These are phyloP conservation scores for Ianthella basta DNA, from an alignment of 37 sponge, comb jelly and placozoan genomes.

Conservation along the genomic window DNA sequence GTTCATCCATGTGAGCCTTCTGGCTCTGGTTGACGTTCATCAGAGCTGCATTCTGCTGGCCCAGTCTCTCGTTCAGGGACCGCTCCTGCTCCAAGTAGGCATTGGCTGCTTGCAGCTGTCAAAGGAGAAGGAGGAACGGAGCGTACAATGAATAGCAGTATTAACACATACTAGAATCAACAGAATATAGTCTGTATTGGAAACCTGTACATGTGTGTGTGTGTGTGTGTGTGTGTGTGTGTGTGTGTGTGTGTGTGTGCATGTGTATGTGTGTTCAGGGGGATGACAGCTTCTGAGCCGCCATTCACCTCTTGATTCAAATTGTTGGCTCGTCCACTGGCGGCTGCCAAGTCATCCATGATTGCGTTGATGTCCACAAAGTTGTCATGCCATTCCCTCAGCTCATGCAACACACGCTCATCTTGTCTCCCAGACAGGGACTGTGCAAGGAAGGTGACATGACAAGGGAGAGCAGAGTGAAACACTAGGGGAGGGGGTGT, in stretches of 20 bases:
- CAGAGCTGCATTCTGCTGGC: not conserved
- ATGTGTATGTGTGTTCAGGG: too few species aligned
- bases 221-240: too few species aligned
- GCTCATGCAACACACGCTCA: slow-evolving; percentile 73
- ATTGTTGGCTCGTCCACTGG: slow-evolving; percentile 46
- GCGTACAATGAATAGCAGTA: not conserved
- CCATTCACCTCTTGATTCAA: slow-evolving; percentile 68
- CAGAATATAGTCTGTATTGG: not conserved
- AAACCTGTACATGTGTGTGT: too few species aligned
- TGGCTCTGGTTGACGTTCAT: slow-evolving; percentile 11
- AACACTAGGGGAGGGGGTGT: not conserved
- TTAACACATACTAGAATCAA: not conserved
- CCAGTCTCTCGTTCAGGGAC: not conserved
- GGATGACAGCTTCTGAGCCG: too few species aligned
- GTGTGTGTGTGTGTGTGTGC: too few species aligned
- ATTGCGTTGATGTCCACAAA: slow-evolving; percentile 66
- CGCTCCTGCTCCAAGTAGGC: not conserved
- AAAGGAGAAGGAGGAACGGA: not conserved
- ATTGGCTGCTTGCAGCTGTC: not conserved
- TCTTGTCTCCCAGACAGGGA: slow-evolving; percentile 73
- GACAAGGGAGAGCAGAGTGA: not conserved
- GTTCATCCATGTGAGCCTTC: slow-evolving; percentile 16
- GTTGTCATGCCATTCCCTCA: slow-evolving; percentile 73
- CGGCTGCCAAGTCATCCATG: slow-evolving; percentile 69
- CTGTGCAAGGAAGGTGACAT: slow-evolving; percentile 27